These are phyloP conservation scores for Hymenopus coronatus DNA, from an alignment of 2,888 invertebrate genomes.

Conservation along the genomic window DNA sequence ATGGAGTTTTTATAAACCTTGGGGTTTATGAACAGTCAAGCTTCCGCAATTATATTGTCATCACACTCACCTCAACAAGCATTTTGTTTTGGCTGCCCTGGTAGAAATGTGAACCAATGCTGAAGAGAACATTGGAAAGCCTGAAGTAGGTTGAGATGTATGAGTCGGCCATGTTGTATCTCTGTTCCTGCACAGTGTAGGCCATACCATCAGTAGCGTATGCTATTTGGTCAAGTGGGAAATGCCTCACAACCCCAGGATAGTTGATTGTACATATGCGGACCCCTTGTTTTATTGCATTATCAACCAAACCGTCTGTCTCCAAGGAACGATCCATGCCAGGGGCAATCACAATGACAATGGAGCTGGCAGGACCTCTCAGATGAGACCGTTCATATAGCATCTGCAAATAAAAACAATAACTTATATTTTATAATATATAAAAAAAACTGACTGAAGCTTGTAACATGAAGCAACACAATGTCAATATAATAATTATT, in stretches of 20 bases:
- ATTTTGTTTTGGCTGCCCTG: constrained; percentile 49
- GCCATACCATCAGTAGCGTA: constrained; percentile 48
- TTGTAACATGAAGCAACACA: no score
- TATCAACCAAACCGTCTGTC: constrained; percentile 46
- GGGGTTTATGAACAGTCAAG: no score
- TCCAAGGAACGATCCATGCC: constrained; percentile 51
- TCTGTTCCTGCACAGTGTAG: constrained; percentile 54
- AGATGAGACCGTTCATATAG: constrained; percentile 47
- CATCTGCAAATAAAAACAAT: constrained; percentile 44
- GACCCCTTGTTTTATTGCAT: constrained; percentile 48
- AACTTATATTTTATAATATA: no score
- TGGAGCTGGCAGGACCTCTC: constrained; percentile 53
- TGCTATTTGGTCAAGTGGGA: constrained; percentile 51
- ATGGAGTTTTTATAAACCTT: background rate
- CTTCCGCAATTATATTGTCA: background rate
- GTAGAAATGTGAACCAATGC: constrained; percentile 50
- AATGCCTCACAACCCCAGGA: constrained; percentile 48
- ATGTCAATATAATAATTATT: no score
- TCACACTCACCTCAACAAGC: constrained; percentile 47
- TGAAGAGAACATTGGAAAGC: constrained; percentile 50
- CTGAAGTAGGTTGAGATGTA: constrained; percentile 55
- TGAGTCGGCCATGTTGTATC: constrained; percentile 53
- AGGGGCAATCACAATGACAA: constrained; percentile 56
- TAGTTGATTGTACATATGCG: constrained; percentile 56
- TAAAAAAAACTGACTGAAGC: no score